phyloP scores from a whole-genome alignment of 2,797 vertebrate genomes.

The Lophius americanus region DNA sequence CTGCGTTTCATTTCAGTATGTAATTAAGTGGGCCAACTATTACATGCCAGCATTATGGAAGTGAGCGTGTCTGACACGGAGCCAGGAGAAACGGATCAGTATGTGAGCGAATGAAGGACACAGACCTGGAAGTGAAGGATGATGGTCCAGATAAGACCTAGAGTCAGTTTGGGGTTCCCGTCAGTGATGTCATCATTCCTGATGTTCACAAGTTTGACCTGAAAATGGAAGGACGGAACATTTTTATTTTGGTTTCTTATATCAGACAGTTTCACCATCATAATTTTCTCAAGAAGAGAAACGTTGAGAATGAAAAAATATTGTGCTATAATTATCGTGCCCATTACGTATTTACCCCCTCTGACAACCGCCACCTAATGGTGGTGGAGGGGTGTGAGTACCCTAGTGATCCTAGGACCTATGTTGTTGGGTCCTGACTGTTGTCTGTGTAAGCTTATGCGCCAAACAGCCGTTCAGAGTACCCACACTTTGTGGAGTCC shows the following conservation, averaged over 20 bases:
- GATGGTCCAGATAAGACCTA: conserved; percentile 99
- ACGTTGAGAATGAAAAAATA: too few species aligned
- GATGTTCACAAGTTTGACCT: conserved; percentile 99
- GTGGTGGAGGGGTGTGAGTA: too few species aligned
- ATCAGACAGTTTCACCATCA: too few species aligned
- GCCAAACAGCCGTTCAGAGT: too few species aligned
- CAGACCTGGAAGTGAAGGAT: conserved; percentile 99
- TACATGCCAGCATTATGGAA: conserved; percentile 1
- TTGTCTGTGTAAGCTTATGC: too few species aligned
- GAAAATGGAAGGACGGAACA: background rate
- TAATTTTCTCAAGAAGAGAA: background rate
- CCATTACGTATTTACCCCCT: too few species aligned
- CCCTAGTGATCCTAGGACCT: too few species aligned
- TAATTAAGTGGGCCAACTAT: conserved; percentile 7
- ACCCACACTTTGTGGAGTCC: too few species aligned
- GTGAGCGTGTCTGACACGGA: background rate
- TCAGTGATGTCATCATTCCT: conserved; percentile 98
- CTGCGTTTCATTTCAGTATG: conserved; percentile 11
- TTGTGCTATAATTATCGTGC: too few species aligned
- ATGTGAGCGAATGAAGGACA: rapidly evolving
- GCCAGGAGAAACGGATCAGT: background rate
- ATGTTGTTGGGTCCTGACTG: too few species aligned
- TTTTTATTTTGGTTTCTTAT: background rate
- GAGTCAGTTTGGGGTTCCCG: conserved; percentile 96
- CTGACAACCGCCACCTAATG: too few species aligned